A percentile compares a stretch with the other conserved stretches of the same genome.
phyloP scores from a whole-genome alignment of 2,888 invertebrate species.

The Atherix ibis region DNA sequence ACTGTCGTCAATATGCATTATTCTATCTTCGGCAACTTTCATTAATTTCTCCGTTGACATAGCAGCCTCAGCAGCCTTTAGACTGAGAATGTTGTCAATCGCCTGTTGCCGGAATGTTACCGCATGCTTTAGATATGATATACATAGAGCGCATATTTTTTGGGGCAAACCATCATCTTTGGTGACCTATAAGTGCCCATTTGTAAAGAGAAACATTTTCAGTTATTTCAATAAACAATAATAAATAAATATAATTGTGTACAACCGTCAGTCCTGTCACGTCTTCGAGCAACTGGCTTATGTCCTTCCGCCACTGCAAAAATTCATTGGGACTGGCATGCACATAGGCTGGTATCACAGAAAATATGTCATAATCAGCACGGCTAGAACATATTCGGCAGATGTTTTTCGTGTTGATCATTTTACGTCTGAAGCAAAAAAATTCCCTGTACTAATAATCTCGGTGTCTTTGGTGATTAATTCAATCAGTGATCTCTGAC shows the following conservation, averaged over 20 bases:
- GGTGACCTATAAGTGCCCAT: conserved; percentile 19
- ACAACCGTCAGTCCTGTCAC: conserved; percentile 27
- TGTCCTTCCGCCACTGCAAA: conserved; percentile 26
- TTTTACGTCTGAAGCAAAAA: too few species aligned
- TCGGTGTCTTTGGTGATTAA: too few species aligned
- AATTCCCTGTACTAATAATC: too few species aligned
- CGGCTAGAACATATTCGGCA: conserved; percentile 31
- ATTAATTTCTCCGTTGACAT: too few species aligned
- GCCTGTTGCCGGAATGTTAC: conserved; percentile 28
- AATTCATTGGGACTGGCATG: conserved; percentile 27
- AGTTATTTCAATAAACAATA: too few species aligned
- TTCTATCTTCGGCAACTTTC: background rate
- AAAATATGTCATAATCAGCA: conserved; percentile 28
- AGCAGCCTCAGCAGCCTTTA: conserved; percentile 16
- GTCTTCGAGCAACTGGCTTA: conserved; percentile 25
- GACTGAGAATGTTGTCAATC: conserved; percentile 23
- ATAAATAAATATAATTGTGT: too few species aligned
- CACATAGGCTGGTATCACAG: conserved; percentile 28
- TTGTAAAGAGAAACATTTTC: too few species aligned
- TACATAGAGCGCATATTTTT: conserved; percentile 29
- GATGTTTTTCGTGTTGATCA: conserved; percentile 14
- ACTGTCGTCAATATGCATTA: background rate
- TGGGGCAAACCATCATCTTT: conserved; percentile 26
- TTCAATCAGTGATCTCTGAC: too few species aligned
- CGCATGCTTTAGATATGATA: conserved; percentile 31